Evolutionary conservation across 2,797 vertebrate genomes (phyloP).

Genomic region (Moxostoma hubbsi): DNA sequence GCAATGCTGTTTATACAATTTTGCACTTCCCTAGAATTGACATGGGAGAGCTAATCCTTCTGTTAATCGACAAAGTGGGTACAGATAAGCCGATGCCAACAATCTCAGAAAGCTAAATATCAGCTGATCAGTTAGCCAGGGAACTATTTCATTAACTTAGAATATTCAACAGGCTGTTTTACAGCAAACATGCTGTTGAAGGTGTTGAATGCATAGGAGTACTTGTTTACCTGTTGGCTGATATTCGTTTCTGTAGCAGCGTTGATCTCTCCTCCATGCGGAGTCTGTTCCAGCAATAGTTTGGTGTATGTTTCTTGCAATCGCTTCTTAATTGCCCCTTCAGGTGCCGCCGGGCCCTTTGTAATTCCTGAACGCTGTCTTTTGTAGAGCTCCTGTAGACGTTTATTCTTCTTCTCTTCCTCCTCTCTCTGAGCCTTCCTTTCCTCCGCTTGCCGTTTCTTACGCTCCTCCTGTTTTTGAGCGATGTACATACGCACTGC

Average conservation of each 20-base stretch:
- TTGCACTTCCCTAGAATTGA: too few species aligned
- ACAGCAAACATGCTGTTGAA: too few species aligned
- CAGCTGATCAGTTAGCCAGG: too few species aligned
- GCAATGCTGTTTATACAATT: too few species aligned
- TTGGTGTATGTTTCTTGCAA: constrained; percentile 91
- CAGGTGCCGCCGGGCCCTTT: constrained; percentile 67
- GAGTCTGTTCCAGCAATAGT: constrained; percentile 80
- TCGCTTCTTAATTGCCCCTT: constrained; percentile 74
- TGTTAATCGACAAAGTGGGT: too few species aligned
- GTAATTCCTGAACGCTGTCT: constrained; percentile 85
- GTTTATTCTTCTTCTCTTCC: constrained; percentile 88
- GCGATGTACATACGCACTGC: constrained; percentile 90
- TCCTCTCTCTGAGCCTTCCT: constrained; percentile 87
- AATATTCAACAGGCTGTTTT: background rate
- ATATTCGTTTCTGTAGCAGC: background rate
- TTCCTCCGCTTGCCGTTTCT: constrained; percentile 87
- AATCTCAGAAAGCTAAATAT: too few species aligned
- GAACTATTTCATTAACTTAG: background rate
- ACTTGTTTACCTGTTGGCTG: constrained; percentile 61
- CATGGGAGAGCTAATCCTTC: too few species aligned
- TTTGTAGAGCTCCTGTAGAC: constrained; percentile 91
- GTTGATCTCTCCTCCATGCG: constrained; percentile 73
- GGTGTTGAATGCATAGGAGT: background rate
- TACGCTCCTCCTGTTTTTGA: constrained; percentile 91
- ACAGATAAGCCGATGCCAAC: too few species aligned